phyloP scores from a whole-genome alignment of 2,888 invertebrate genomes.

The Sinotaia quadrata region DNA sequence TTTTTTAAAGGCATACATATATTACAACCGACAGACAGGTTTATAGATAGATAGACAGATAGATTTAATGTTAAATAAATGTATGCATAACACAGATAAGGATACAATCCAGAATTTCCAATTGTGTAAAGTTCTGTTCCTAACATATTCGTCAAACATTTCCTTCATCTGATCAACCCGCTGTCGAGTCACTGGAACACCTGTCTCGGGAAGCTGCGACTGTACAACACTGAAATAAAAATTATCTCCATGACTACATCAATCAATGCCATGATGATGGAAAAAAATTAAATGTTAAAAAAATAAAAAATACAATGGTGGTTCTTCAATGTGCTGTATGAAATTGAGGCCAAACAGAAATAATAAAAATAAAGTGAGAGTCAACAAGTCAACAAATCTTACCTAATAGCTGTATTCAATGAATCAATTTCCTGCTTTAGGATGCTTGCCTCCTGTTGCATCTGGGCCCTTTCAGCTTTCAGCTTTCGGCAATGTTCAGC shows the following conservation, averaged over 20 bases:
- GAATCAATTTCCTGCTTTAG: constrained; percentile 90
- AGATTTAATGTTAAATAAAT: too few relatives aligned
- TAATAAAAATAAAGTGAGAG: too few relatives aligned
- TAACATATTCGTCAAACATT: constrained; percentile 92
- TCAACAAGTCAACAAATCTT: too few relatives aligned
- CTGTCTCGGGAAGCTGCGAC: constrained; percentile 93
- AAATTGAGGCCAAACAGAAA: too few relatives aligned
- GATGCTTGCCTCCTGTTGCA: constrained; percentile 91
- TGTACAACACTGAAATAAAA: constrained; percentile 88
- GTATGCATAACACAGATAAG: too few relatives aligned
- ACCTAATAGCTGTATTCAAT: constrained; percentile 92
- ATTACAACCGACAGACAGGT: too few relatives aligned
- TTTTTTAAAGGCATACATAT: not conserved
- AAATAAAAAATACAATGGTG: too few relatives aligned
- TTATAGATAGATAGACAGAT: too few relatives aligned
- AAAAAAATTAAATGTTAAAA: too few relatives aligned
- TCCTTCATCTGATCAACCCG: constrained; percentile 92
- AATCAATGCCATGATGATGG: too few relatives aligned
- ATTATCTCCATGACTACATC: too few relatives aligned
- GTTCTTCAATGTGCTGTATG: too few relatives aligned
- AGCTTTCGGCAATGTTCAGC: constrained; percentile 94
- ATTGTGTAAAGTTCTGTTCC: constrained; percentile 87
- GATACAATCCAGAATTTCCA: constrained; percentile 99
- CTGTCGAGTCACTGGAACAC: constrained; percentile 92
- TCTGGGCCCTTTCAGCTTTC: constrained; percentile 85